Conservation (phyloP, 2,888 invertebrate genomes). For the Polymixis lichenea region DNA sequence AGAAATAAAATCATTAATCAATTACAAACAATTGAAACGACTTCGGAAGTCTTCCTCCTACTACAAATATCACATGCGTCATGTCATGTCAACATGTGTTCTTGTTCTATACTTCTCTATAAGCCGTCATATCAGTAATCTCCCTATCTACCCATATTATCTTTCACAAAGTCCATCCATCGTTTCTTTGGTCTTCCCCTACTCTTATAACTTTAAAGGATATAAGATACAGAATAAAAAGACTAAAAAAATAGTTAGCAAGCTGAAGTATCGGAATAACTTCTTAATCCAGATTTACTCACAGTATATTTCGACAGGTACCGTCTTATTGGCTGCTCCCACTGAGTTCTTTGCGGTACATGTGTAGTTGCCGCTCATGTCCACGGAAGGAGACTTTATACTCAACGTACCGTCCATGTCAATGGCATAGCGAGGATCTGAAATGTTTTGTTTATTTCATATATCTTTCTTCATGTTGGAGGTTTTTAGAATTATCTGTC, state of each 20-base stretch:
- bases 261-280: background rate
- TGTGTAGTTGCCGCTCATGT: constrained; percentile 89
- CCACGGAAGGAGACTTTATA: constrained; percentile 81
- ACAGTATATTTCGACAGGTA: constrained; percentile 82
- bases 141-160: background rate
- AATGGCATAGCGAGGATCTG: constrained; percentile 79
- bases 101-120: background rate
- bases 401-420: constrained; percentile 81
- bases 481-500: background rate
- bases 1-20: too few relatives aligned
- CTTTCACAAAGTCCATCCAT: background rate
- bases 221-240: background rate
- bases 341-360: constrained; percentile 90
- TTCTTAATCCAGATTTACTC: constrained; percentile 65
- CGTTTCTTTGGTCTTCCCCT: background rate
- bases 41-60: background rate
- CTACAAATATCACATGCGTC: background rate
- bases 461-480: background rate
- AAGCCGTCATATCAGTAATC: background rate
- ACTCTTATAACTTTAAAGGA: background rate
- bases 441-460: constrained; percentile 2
- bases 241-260: too few relatives aligned
- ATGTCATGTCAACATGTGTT: background rate
- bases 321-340: constrained; percentile 82
- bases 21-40: background rate